These are phyloP conservation scores for Sorex araneus DNA, from an alignment of 2,113 vertebrate genomes.

Conservation along the genomic window DNA sequence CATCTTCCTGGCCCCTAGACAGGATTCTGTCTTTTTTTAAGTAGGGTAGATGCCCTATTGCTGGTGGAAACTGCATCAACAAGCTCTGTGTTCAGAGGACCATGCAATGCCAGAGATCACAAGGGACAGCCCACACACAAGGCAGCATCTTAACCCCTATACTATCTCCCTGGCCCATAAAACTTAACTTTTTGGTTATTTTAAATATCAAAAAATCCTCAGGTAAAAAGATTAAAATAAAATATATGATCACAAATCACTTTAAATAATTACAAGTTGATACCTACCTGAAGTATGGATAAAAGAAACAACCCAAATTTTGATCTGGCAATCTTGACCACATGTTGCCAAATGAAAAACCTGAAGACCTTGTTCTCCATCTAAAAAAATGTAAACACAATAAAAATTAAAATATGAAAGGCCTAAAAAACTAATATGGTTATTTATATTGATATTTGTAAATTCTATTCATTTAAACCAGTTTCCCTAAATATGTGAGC, in stretches of 20 bases:
- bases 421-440: conserved; percentile 38
- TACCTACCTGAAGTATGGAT: conserved; percentile 90
- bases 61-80: no score
- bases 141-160: no score
- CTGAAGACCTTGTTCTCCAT: conserved; percentile 80
- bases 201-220: conserved; percentile 21
- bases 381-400: conserved; percentile 85
- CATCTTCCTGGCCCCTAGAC: no score
- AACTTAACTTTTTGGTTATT: not conserved
- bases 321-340: conserved; percentile 94
- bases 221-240: conserved; percentile 30
- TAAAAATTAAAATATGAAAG: not conserved
- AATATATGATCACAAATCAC: conserved; percentile 11
- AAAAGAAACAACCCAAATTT: conserved; percentile 92
- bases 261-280: conserved; percentile 35
- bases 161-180: no score
- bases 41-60: no score
- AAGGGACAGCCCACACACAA: no score
- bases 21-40: no score
- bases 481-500: no score
- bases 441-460: not conserved
- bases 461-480: conserved; percentile 41
- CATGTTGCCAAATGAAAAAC: conserved; percentile 93
- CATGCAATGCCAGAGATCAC: no score
- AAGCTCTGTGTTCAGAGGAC: no score